Evolutionary conservation across 1,140 invertebrate species (phyloP).

Genomic region (Drosophila seguyi): DNA sequence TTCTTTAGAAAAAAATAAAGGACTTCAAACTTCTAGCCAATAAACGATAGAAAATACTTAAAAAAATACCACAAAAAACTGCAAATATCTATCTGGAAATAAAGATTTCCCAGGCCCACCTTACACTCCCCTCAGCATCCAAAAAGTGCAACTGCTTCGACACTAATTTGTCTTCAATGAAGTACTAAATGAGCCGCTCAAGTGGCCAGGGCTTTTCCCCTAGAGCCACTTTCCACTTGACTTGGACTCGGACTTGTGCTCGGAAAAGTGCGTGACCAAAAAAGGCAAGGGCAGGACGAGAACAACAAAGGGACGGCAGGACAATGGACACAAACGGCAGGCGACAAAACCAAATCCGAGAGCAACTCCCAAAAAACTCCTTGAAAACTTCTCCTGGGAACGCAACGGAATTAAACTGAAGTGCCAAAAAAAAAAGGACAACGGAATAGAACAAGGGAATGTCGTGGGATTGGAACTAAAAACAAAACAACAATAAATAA

Average conservation of each 20-base stretch:
- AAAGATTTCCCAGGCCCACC: too few species aligned
- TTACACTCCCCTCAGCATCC: background rate
- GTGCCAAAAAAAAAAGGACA: slow-evolving; percentile 64
- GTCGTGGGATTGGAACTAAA: slow-evolving; percentile 3
- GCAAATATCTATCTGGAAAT: too few species aligned
- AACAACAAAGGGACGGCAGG: slow-evolving; percentile 32
- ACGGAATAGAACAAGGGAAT: slow-evolving; percentile 50
- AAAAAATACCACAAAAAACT: too few species aligned
- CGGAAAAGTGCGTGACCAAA: slow-evolving; percentile 58
- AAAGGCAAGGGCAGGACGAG: slow-evolving; percentile 25
- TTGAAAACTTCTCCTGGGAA: slow-evolving; percentile 18
- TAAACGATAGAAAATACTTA: too few species aligned
- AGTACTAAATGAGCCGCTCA: slow-evolving; percentile 57
- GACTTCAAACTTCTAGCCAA: too few species aligned
- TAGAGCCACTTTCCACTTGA: slow-evolving; percentile 17
- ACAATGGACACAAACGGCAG: slow-evolving; percentile 34
- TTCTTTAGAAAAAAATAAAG: too few species aligned
- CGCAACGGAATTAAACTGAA: slow-evolving; percentile 62
- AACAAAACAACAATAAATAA: too few species aligned
- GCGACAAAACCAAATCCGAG: slow-evolving; percentile 22
- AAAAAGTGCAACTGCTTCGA: slow-evolving; percentile 55
- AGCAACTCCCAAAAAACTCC: background rate
- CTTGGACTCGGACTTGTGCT: background rate
- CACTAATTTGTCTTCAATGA: slow-evolving; percentile 79
- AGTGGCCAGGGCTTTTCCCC: slow-evolving; percentile 30